Evolutionary conservation across 1,140 invertebrate genomes (phyloP), one percentile per base, ranked within the genome.

Genomic region (Drosophila asahinai): DNA sequence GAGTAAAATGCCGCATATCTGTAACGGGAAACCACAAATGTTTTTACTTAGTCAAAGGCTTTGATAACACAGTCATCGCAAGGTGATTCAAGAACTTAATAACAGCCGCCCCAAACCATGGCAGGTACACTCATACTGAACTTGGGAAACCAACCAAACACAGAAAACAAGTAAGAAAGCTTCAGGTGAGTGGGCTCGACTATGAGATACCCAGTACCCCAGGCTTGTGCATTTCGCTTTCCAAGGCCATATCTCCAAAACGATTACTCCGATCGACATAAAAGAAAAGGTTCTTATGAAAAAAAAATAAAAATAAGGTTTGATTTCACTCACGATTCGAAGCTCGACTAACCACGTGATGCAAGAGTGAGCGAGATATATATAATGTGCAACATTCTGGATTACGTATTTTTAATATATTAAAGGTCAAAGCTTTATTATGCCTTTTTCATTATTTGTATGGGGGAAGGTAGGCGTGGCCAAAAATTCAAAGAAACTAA

Each of bases 1-100:
- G 25, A 96, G 92, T 4, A 94, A 94, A 42, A 96, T 92, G 4
- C 96, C 96, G 57, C 94, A 94, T 92, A 96, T 83, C 96, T 96
- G 91, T 47, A 93, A 59, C 7, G n/a, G 14, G 47, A 62, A 42
- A 15, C 17, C 19, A 15, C 17, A 4, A 42, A 36, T 42, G 9
- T n/a, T 40, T 66, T 66, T 30, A 54, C 48, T 70, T 70, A 68
- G 66, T 68, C 66, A 70, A 43, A 15, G 36, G 17, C 5, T 22
- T 15, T 12, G 47, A 25, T 52, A 68, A 25, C 36, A 68, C 36
- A 68, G 63, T 68, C 63, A 68, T 30, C 4, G 25, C 4, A 22
- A 25, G 64, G 27, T 70, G 66, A 70, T 42, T 70, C 66, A 70
- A 42, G 27, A 33, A 43, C 19, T 68, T 30, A 25, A 15, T 22